Percentiles rank a stretch among this genome's conserved stretches.
Evolutionary conservation across 2,888 invertebrate genomes (phyloP).

Genomic region (Hyposoter didymator): DNA sequence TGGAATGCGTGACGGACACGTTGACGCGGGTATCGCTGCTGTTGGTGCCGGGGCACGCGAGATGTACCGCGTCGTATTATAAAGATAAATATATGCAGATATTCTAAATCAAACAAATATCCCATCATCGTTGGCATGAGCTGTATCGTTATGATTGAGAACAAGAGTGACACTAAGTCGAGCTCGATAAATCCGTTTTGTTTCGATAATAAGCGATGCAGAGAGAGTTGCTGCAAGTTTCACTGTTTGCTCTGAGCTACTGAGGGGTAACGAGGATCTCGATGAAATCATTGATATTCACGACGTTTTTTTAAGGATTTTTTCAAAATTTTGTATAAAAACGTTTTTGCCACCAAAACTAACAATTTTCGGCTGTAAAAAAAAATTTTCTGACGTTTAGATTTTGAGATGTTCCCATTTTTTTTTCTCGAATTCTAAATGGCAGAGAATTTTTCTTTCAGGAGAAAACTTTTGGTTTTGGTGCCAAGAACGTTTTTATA

Average conservation of each 20-base stretch:
- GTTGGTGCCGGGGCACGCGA: constrained; percentile 37
- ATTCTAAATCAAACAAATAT: constrained; percentile 56
- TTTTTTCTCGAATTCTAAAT: too few species aligned
- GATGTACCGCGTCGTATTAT: constrained; percentile 27
- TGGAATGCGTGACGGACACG: constrained; percentile 68
- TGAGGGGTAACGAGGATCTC: background rate
- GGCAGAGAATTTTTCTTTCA: too few species aligned
- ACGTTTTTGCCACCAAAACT: too few species aligned
- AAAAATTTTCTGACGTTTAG: too few species aligned
- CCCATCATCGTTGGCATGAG: constrained; percentile 22
- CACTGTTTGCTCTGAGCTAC: background rate
- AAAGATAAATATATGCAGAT: constrained; percentile 30
- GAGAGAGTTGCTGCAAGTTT: background rate
- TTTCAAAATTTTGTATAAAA: too few species aligned
- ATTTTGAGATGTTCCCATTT: too few species aligned
- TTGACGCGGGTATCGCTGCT: constrained; percentile 60
- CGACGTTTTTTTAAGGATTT: too few species aligned
- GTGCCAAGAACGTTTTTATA: too few species aligned
- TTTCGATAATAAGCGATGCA: constrained; percentile 19
- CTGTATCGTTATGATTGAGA: constrained; percentile 18
- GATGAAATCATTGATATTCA: background rate
- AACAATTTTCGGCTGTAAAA: too few species aligned
- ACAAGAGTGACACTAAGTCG: constrained; percentile 38
- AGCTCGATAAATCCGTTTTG: constrained; percentile 22
- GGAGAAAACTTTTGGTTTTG: too few species aligned